Evolutionary conservation across 1,140 invertebrate species (phyloP).

Genomic region (Mya arenaria): DNA sequence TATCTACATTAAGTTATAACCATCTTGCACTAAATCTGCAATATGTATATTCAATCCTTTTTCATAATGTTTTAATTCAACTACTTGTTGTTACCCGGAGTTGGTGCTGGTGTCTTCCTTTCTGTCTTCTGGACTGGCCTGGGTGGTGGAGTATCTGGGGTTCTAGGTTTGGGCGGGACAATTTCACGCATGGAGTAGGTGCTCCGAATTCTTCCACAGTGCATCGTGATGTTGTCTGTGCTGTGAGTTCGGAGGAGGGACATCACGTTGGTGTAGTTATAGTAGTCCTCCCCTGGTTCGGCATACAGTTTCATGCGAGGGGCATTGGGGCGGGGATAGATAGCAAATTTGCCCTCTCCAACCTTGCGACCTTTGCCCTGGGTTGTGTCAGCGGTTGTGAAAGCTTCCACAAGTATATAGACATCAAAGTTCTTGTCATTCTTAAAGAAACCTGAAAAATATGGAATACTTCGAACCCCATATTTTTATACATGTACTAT

Average conservation of each 20-base stretch:
- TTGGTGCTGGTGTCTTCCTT: conserved; percentile 21
- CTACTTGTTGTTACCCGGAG: too few species aligned
- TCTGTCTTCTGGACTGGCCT: conserved; percentile 27
- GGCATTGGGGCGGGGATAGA: conserved; percentile 77
- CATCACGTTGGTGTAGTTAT: conserved; percentile 71
- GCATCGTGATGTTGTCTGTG: conserved; percentile 74
- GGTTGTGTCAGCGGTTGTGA: conserved; percentile 59
- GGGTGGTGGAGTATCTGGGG: conserved; percentile 42
- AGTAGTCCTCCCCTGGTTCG: conserved; percentile 75
- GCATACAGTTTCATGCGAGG: conserved; percentile 74
- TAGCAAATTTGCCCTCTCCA: conserved; percentile 78
- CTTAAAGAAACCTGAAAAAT: conserved; percentile 75
- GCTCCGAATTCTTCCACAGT: conserved; percentile 76
- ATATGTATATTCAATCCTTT: too few species aligned
- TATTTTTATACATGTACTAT: too few species aligned
- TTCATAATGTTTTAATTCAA: too few species aligned
- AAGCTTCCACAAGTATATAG: conserved; percentile 76
- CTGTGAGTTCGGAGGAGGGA: conserved; percentile 68
- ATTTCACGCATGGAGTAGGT: conserved; percentile 68
- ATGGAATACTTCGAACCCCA: not conserved
- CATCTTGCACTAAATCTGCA: too few species aligned
- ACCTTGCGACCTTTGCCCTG: conserved; percentile 72
- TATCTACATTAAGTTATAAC: too few species aligned
- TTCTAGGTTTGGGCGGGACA: conserved; percentile 54
- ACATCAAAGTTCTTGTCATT: conserved; percentile 79